Evolutionary conservation across 2,113 vertebrate genomes (phyloP), one percentile per base, ranked within the genome.

Genomic region (Myrmecophaga tridactyla): DNA sequence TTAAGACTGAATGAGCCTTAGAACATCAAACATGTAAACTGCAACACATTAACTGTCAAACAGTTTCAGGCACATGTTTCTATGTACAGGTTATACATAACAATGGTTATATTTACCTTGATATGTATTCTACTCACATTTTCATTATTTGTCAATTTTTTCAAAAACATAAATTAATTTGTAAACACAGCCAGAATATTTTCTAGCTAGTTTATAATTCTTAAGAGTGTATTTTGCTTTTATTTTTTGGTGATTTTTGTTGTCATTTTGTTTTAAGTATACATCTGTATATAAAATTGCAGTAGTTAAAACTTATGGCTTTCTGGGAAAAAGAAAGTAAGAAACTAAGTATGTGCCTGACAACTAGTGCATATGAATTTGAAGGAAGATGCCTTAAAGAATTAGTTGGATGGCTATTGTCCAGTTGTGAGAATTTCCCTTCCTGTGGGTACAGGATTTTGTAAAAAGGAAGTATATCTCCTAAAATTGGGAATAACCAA

Each of bases 131-230:
- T 62, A 97, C 88, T 98, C 94, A 94, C 78, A 95, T 97, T 95
- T 98, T 96, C 89, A 97, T 97, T 96, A 96, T 63, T 86, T 95
- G 97, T 95, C 96, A 97, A 82, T 97, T 98, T 97, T 98, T 97
- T 96, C 67, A 97, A 98, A 85, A 83, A 90, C 94, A 98, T 96
- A 39, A 94, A 97, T 98, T 94, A 96, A 97, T 97, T 97, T 98
- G 93, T 98, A 98, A 98, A 98, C 93, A 96, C 94, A 97, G 93
- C 91, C 97, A 98, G 96, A 95, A 93, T 96, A 97, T 97, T 97
- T 98, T 97, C 95, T 96, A 97, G 82, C 82, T 96, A 76, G 91
- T 97, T 98, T 98, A 97, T 98, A 97, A 97, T 97, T 97, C 98
- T 96, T 96, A 96, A 98, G 92, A 92, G 78, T 62, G 1, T 76